A percentile compares a stretch with the other conserved stretches of the same genome.
These are phyloP conservation scores for Standfussiana lucernea DNA, from an alignment of 2,888 invertebrate genomes.

Conservation along the genomic window DNA sequence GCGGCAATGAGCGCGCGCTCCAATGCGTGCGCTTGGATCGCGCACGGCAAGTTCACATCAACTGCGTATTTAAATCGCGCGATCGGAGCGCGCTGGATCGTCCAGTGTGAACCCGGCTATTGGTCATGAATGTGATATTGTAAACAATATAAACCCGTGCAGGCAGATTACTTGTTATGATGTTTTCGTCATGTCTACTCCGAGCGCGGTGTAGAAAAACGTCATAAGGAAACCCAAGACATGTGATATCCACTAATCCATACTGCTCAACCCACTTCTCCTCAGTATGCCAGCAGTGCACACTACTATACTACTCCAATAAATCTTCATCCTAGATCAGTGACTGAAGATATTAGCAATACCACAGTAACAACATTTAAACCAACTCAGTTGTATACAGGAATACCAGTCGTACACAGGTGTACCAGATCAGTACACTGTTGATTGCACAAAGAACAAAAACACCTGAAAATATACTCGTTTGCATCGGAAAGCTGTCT, in stretches of 20 bases:
- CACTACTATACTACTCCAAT: background rate
- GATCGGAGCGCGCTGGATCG: slow-evolving; percentile 38
- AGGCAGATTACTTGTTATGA: background rate
- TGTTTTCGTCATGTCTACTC: background rate
- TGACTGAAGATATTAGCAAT: background rate
- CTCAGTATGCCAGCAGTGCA: background rate
- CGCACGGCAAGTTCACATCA: slow-evolving; percentile 48
- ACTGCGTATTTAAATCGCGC: slow-evolving; percentile 47
- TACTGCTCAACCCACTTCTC: background rate
- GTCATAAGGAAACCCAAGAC: background rate
- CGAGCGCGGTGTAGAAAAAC: background rate
- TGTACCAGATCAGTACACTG: slow-evolving; percentile 10
- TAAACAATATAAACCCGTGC: too few species aligned
- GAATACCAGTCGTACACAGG: background rate
- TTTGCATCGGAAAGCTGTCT: slow-evolving; percentile 58
- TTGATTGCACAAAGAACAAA: slow-evolving; percentile 70
- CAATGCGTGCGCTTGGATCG: slow-evolving; percentile 41
- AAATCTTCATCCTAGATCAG: background rate
- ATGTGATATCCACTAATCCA: background rate
- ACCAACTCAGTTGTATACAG: background rate
- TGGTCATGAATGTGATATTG: too few species aligned
- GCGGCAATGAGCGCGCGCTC: slow-evolving; percentile 36
- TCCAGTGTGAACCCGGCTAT: slow-evolving; percentile 43
- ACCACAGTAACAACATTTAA: slow-evolving; percentile 7
- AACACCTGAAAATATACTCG: slow-evolving; percentile 49